These are phyloP conservation scores for Astyanax mexicanus DNA, from an alignment of 2,797 vertebrate genomes.

Conservation along the genomic window DNA sequence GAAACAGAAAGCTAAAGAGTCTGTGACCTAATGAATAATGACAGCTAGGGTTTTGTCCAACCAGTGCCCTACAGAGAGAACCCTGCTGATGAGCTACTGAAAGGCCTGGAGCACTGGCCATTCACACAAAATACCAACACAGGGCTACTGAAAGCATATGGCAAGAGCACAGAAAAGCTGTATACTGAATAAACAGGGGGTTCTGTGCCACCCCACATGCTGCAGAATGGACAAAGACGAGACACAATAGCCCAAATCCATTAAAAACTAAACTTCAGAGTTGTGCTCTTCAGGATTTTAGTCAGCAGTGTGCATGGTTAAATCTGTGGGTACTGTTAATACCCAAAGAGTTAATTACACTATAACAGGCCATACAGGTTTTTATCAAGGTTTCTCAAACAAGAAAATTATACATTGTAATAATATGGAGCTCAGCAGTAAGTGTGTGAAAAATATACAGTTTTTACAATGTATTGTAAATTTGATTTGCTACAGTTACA, in stretches of 20 bases:
- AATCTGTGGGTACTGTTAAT: background rate
- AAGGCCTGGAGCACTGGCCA: conserved; percentile 45
- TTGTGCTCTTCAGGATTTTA: background rate
- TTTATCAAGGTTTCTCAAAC: too few relatives aligned
- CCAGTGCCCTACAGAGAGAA: conserved; percentile 54
- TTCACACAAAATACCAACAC: conserved; percentile 44
- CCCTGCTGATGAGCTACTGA: conserved; percentile 52
- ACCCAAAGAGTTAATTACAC: background rate
- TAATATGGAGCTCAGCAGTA: too few relatives aligned
- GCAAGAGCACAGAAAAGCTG: conserved; percentile 29
- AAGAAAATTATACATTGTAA: too few relatives aligned
- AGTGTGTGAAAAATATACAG: too few relatives aligned
- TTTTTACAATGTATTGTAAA: too few relatives aligned
- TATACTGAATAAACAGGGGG: conserved; percentile 20
- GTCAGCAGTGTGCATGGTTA: background rate
- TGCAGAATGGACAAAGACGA: background rate
- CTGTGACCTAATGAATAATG: conserved; percentile 62
- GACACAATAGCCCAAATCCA: background rate
- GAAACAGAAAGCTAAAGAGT: conserved; percentile 42
- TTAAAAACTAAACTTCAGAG: background rate
- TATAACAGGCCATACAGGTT: background rate
- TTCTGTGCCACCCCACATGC: conserved; percentile 26
- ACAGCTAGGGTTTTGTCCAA: conserved; percentile 62
- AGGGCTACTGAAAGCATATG: conserved; percentile 29
- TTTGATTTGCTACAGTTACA: too few relatives aligned